Evolutionary conservation across 2,888 invertebrate species (phyloP).

Genomic region (Hyalella azteca): DNA sequence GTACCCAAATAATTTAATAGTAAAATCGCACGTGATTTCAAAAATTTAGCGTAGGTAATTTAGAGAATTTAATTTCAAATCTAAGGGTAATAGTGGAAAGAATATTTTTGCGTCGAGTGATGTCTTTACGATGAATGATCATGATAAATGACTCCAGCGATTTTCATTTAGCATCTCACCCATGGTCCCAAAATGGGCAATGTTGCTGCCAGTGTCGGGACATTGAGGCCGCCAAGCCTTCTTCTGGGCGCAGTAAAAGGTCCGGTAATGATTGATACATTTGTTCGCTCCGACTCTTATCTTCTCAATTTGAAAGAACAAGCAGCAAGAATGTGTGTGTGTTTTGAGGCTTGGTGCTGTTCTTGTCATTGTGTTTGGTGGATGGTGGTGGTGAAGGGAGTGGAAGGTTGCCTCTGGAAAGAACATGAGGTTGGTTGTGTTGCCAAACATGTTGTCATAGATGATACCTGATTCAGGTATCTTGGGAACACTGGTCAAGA

Average conservation of each 20-base stretch:
- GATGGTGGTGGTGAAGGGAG: slow-evolving; percentile 17
- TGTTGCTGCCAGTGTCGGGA: background rate
- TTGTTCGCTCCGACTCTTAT: background rate
- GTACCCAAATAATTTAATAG: too few relatives aligned
- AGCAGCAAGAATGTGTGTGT: slow-evolving; percentile 29
- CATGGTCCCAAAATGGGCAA: too few relatives aligned
- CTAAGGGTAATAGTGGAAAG: too few relatives aligned
- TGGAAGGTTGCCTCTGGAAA: too few relatives aligned
- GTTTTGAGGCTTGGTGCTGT: slow-evolving; percentile 27
- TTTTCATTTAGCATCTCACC: too few relatives aligned
- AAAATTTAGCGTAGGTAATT: too few relatives aligned
- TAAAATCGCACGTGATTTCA: too few relatives aligned
- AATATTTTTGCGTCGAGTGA: too few relatives aligned
- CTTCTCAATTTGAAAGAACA: slow-evolving; percentile 37
- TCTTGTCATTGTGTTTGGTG: background rate
- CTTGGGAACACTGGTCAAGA: slow-evolving; percentile 18
- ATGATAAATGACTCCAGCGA: too few relatives aligned
- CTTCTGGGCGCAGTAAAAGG: background rate
- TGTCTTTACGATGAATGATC: too few relatives aligned
- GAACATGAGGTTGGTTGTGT: background rate
- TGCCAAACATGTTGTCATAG: background rate
- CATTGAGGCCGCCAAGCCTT: background rate
- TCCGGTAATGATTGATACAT: slow-evolving; percentile 35
- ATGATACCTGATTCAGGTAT: background rate
- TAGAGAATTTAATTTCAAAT: too few relatives aligned